Conservation (phyloP, 2,888 invertebrate species). For the Mamestra brassicae region DNA sequence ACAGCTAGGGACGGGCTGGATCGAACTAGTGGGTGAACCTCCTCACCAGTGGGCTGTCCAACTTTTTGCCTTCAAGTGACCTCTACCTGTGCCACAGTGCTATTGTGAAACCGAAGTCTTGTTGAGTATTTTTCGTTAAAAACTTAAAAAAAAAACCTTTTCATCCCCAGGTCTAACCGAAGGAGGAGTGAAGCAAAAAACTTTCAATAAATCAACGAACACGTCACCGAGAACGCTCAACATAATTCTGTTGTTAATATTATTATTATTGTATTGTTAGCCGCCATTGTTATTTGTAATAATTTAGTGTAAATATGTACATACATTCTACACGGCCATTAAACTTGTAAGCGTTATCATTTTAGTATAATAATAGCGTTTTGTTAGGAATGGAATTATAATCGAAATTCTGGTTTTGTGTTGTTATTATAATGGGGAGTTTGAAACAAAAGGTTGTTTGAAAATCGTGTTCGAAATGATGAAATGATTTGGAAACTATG, state of each 20-base stretch:
- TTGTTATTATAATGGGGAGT: background rate
- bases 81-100: too few relatives aligned
- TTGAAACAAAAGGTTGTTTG: slow-evolving; percentile 14
- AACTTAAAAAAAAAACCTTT: background rate
- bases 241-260: slow-evolving; percentile 38
- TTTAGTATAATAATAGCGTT: slow-evolving; percentile 23
- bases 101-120: background rate
- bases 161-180: slow-evolving; percentile 61
- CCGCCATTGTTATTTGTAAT: slow-evolving; percentile 35
- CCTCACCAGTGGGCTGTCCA: too few relatives aligned
- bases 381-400: slow-evolving; percentile 15
- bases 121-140: background rate
- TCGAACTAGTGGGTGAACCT: too few relatives aligned
- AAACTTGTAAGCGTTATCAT: slow-evolving; percentile 40
- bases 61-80: too few relatives aligned
- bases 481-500: background rate
- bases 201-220: slow-evolving; percentile 40
- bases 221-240: slow-evolving; percentile 29
- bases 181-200: slow-evolving; percentile 64
- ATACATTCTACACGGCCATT: slow-evolving; percentile 54
- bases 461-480: background rate
- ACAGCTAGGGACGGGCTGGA: too few relatives aligned
- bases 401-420: slow-evolving; percentile 11
- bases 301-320: slow-evolving; percentile 64
- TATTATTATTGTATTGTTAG: slow-evolving; percentile 41